These are phyloP conservation scores for Belgica antarctica DNA, from an alignment of 2,888 invertebrate genomes.

Conservation along the genomic window DNA sequence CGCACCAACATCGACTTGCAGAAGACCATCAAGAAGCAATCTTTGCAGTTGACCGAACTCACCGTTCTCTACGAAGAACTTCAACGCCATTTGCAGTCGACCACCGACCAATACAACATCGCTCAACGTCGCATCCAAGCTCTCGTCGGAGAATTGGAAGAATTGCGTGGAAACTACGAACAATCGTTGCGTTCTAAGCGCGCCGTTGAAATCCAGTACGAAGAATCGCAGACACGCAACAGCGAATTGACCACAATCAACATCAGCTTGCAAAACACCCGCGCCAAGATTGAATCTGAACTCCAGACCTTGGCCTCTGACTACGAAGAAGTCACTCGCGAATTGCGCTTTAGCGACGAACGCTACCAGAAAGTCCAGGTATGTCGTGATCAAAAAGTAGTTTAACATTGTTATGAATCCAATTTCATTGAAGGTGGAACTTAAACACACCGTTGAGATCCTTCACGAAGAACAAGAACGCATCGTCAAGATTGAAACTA, in stretches of 20 bases:
- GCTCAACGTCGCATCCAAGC: slow-evolving; percentile 88
- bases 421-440: slow-evolving; percentile 64
- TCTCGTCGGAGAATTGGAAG: slow-evolving; percentile 92
- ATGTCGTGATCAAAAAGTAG: no score
- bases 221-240: slow-evolving; percentile 87
- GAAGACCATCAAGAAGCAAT: slow-evolving; percentile 97
- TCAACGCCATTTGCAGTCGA: slow-evolving; percentile 92
- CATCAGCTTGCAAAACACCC: slow-evolving; percentile 89
- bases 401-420: slow-evolving; percentile 30
- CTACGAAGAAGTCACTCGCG: slow-evolving; percentile 97
- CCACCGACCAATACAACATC: slow-evolving; percentile 88
- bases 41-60: slow-evolving; percentile 84
- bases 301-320: slow-evolving; percentile 86
- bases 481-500: slow-evolving; percentile 93
- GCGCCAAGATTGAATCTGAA: slow-evolving; percentile 94
- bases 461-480: slow-evolving; percentile 96
- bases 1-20: slow-evolving; percentile 96
- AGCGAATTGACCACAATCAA: slow-evolving; percentile 94
- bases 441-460: slow-evolving; percentile 90
- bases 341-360: slow-evolving; percentile 89
- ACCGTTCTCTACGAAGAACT: slow-evolving; percentile 95
- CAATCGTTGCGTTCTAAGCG: slow-evolving; percentile 91
- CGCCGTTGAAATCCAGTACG: slow-evolving; percentile 82
- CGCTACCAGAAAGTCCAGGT: slow-evolving; percentile 88
- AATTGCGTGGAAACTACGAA: slow-evolving; percentile 88